Evolutionary conservation across 53 echinoderm and acorn worm species (phyloP).

Genomic region (Crossaster papposus): DNA sequence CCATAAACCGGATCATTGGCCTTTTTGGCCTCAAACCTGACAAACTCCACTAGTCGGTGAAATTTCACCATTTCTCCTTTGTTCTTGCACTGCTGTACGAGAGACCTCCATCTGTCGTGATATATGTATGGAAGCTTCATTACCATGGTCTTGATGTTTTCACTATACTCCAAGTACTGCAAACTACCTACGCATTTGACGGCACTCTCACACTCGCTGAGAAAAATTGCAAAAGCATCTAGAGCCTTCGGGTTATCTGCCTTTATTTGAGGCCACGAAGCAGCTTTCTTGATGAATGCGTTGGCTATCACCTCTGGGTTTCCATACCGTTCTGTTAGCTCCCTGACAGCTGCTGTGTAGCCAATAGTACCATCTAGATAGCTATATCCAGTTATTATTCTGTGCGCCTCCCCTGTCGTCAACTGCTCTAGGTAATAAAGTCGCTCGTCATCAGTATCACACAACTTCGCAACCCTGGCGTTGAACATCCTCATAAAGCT

Average conservation of each 20-base stretch:
- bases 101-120: slow-evolving; percentile 71
- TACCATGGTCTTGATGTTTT: slow-evolving; percentile 61
- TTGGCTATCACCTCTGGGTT: slow-evolving; percentile 58
- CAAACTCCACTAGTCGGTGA: slow-evolving; percentile 60
- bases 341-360: slow-evolving; percentile 60
- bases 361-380: slow-evolving; percentile 62
- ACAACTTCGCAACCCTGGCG: slow-evolving; percentile 36
- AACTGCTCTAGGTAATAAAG: slow-evolving; percentile 36
- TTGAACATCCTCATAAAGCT: no score
- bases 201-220: slow-evolving; percentile 65
- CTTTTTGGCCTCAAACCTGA: slow-evolving; percentile 50
- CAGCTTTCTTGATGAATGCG: slow-evolving; percentile 55
- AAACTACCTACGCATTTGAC: slow-evolving; percentile 62
- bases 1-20: slow-evolving; percentile 68
- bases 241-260: slow-evolving; percentile 70
- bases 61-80: slow-evolving; percentile 53
- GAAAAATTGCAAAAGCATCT: slow-evolving; percentile 63
- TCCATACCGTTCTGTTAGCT: slow-evolving; percentile 59
- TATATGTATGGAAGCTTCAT: slow-evolving; percentile 62
- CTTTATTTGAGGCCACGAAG: slow-evolving; percentile 55
- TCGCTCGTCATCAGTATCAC: slow-evolving; percentile 52
- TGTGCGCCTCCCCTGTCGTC: slow-evolving; percentile 54
- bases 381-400: slow-evolving; percentile 50
- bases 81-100: slow-evolving; percentile 43
- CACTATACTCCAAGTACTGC: slow-evolving; percentile 58